Percentiles rank a stretch among this genome's conserved stretches.
phyloP scores from a whole-genome alignment of 2,113 vertebrate genomes.

The Ophiodon elongatus region DNA sequence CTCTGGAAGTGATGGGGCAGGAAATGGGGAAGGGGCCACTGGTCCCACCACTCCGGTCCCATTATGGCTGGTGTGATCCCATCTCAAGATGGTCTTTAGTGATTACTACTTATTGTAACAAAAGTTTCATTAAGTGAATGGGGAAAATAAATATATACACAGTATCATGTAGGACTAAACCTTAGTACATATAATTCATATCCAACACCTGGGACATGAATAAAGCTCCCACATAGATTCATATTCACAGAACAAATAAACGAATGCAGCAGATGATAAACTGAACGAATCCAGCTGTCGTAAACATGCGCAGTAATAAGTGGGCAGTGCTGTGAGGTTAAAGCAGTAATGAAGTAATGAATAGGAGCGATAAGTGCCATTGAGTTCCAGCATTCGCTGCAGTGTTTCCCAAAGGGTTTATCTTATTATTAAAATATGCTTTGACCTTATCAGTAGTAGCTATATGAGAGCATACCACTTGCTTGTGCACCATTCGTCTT shows the following conservation, averaged over 20 bases:
- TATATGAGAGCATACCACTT: not conserved
- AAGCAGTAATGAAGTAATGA: constrained; percentile 40
- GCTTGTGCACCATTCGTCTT: constrained; percentile 3
- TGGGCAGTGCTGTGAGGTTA: not conserved
- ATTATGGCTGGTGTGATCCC: not conserved
- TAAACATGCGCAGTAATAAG: constrained; percentile 4
- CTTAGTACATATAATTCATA: not conserved
- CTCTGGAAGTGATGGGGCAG: no score
- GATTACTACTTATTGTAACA: not conserved
- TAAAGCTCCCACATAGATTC: not conserved
- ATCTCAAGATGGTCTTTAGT: not conserved
- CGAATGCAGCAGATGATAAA: constrained; percentile 1
- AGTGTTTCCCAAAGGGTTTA: constrained; percentile 25
- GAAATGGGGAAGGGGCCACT: no score
- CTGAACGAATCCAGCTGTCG: constrained; percentile 19
- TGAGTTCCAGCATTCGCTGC: constrained; percentile 14
- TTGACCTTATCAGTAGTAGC: constrained; percentile 49
- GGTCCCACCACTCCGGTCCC: no score
- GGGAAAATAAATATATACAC: not conserved
- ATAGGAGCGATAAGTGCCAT: constrained; percentile 8
- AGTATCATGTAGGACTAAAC: not conserved
- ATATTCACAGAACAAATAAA: not conserved
- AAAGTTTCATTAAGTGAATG: not conserved
- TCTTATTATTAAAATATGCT: constrained; percentile 54
- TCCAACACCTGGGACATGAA: constrained; percentile 5